A percentile compares a stretch with the other conserved stretches of the same genome.
Evolutionary conservation across 2,888 invertebrate species (phyloP).

Genomic region (Xylophagus ater): DNA sequence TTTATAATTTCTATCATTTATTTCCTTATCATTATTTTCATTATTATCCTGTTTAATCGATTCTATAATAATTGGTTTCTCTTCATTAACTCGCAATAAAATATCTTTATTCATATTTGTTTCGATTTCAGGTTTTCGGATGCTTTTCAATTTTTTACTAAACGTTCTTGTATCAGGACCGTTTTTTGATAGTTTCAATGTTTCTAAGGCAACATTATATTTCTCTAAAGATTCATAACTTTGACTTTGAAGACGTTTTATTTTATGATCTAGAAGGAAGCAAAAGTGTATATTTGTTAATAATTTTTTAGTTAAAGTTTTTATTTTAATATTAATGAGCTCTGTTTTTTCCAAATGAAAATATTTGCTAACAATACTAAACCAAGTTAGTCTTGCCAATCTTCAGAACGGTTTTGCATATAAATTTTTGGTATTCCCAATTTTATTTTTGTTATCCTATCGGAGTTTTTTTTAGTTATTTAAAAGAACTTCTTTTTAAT

Average conservation of each 20-base stretch:
- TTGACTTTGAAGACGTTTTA: constrained; percentile 12
- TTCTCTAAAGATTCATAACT: constrained; percentile 26
- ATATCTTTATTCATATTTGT: constrained; percentile 1
- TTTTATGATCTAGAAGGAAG: constrained; percentile 8
- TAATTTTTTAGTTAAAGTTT: neutral
- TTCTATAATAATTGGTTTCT: neutral
- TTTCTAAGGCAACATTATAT: constrained; percentile 23
- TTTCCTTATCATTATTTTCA: neutral
- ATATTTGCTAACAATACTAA: too few species aligned
- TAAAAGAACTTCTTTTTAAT: too few species aligned
- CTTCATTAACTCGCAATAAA: neutral
- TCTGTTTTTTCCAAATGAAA: constrained; percentile 2
- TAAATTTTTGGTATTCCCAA: too few species aligned
- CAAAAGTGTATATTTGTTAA: neutral
- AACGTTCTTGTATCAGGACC: neutral
- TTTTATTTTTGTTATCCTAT: too few species aligned
- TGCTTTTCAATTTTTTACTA: neutral
- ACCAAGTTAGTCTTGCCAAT: too few species aligned
- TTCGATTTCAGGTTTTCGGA: neutral
- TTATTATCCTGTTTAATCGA: constrained; percentile 3
- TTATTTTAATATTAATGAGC: constrained; percentile 1
- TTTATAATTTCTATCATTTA: constrained; percentile 1
- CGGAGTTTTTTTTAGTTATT: too few species aligned
- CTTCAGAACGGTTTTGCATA: too few species aligned
- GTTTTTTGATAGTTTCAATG: constrained; percentile 19